phyloP scores from a whole-genome alignment of 2,888 invertebrate species.

The Aquatica leii region DNA sequence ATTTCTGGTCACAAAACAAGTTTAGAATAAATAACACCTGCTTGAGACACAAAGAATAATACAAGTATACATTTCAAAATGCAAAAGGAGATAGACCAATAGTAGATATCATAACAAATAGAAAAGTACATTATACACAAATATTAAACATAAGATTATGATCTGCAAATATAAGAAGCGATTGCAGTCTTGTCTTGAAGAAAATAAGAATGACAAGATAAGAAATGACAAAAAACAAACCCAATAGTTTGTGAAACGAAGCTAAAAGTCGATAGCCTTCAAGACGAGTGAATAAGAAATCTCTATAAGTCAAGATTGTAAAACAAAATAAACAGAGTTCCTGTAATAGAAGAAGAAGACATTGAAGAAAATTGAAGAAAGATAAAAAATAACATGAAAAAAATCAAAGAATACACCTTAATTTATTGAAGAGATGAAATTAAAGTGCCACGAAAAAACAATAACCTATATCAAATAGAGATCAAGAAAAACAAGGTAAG shows the following conservation, averaged over 20 bases:
- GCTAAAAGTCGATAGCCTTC: too few species aligned
- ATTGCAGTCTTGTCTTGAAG: too few species aligned
- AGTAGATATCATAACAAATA: too few species aligned
- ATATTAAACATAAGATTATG: too few species aligned
- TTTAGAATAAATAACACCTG: constrained; percentile 13
- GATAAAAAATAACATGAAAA: neutral
- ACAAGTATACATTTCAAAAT: neutral
- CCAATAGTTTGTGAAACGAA: too few species aligned
- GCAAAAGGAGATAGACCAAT: too few species aligned
- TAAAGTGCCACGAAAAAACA: neutral
- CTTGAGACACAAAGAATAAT: neutral
- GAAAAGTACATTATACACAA: too few species aligned
- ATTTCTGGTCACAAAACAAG: neutral
- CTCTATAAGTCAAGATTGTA: neutral
- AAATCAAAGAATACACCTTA: neutral
- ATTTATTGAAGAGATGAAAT: neutral
- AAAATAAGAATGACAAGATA: too few species aligned
- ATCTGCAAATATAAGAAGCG: too few species aligned
- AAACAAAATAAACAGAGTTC: neutral
- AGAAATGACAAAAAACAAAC: too few species aligned
- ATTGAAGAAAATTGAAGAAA: neutral
- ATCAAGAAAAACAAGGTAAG: neutral
- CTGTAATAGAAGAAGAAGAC: neutral
- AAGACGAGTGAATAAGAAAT: neutral
- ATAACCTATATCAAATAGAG: neutral